A percentile compares a stretch with the other conserved stretches of the same genome.
Evolutionary conservation across 1,140 invertebrate species (phyloP).

Genomic region (Dendrolimus punctatus): DNA sequence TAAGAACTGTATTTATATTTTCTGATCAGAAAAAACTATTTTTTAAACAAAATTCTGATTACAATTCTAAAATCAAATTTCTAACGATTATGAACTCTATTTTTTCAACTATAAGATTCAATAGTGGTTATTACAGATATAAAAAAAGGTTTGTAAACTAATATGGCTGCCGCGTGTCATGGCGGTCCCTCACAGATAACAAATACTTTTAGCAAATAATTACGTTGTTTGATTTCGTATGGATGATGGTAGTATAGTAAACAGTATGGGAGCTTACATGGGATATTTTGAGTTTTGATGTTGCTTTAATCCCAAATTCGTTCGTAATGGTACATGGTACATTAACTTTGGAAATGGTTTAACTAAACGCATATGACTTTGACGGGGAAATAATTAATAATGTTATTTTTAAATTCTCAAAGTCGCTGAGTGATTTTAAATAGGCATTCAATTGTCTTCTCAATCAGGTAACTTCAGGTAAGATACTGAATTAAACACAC

Average conservation of each 20-base stretch:
- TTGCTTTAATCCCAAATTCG: background rate
- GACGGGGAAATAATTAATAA: too few relatives aligned
- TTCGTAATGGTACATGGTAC: background rate
- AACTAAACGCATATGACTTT: too few relatives aligned
- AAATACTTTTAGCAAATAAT: conserved; percentile 70
- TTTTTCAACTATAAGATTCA: background rate
- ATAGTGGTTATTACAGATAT: background rate
- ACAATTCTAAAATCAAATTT: background rate
- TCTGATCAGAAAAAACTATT: background rate
- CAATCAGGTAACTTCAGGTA: too few relatives aligned
- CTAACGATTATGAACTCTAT: conserved; percentile 18
- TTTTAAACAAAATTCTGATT: conserved; percentile 14
- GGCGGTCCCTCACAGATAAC: conserved; percentile 56
- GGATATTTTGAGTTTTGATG: conserved; percentile 37
- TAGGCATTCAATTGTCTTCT: too few relatives aligned
- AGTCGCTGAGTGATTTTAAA: too few relatives aligned
- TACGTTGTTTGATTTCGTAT: conserved; percentile 67
- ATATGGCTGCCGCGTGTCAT: conserved; percentile 44
- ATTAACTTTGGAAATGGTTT: too few relatives aligned
- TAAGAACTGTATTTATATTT: background rate
- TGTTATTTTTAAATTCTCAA: too few relatives aligned
- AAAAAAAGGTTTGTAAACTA: background rate
- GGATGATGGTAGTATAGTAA: conserved; percentile 59
- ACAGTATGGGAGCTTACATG: conserved; percentile 41
- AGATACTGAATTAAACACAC: too few relatives aligned